Evolutionary conservation across 1,140 invertebrate species (phyloP).

Genomic region (Colletes gigas): DNA sequence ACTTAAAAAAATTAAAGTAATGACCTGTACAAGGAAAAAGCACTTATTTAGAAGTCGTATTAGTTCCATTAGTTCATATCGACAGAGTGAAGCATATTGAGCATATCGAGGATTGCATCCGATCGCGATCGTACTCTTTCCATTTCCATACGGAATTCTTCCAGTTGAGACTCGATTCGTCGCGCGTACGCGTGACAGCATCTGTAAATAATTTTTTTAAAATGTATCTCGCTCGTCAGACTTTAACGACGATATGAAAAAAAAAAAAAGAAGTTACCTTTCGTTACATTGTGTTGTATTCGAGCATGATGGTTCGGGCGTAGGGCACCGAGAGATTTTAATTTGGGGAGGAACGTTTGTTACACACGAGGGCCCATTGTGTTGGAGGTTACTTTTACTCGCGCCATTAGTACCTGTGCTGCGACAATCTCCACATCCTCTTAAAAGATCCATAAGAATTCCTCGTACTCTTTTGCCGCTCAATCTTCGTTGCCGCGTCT

Average conservation of each 20-base stretch:
- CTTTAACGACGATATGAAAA: not conserved
- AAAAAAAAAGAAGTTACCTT: constrained; percentile 60
- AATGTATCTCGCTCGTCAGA: not conserved
- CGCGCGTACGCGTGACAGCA: constrained; percentile 64
- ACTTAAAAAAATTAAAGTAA: constrained; percentile 51
- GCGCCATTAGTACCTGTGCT: constrained; percentile 46
- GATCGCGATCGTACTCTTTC: constrained; percentile 70
- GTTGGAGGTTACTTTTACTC: constrained; percentile 32
- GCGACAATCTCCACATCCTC: constrained; percentile 73
- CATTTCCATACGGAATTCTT: constrained; percentile 69
- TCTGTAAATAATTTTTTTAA: constrained; percentile 35
- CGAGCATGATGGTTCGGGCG: constrained; percentile 47
- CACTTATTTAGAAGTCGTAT: constrained; percentile 39
- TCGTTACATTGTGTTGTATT: constrained; percentile 55
- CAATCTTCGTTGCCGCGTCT: constrained; percentile 69
- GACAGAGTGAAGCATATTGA: constrained; percentile 65
- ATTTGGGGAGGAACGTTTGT: constrained; percentile 60
- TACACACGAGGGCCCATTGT: constrained; percentile 23
- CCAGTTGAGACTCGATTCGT: constrained; percentile 69
- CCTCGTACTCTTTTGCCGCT: constrained; percentile 71
- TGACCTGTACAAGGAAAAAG: constrained; percentile 64
- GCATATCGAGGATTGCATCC: constrained; percentile 68
- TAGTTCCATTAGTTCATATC: constrained; percentile 62
- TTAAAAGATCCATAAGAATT: constrained; percentile 73
- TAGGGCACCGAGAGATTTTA: constrained; percentile 52